A percentile compares a stretch with the other conserved stretches of the same genome.
Evolutionary conservation across 2,888 invertebrate species (phyloP).

Genomic region (Microctonus aethiopoides): DNA sequence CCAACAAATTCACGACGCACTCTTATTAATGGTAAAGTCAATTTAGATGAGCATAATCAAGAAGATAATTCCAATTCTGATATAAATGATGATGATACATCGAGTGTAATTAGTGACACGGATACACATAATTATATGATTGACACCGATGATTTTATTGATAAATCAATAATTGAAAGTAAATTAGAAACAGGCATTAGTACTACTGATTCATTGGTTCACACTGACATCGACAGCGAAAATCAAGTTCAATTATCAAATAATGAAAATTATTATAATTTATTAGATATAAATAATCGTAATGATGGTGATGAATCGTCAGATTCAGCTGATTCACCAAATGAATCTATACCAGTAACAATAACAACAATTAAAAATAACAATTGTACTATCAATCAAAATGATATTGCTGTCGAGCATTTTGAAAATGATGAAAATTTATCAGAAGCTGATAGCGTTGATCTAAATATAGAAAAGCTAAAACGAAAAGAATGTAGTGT

Average conservation of each 20-base stretch:
- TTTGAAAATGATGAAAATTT: background rate
- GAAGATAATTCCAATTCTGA: constrained; percentile 48
- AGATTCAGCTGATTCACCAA: constrained; percentile 40
- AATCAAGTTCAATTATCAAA: constrained; percentile 52
- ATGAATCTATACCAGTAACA: constrained; percentile 26
- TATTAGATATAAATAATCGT: constrained; percentile 34
- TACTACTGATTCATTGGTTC: background rate
- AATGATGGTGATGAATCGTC: constrained; percentile 40
- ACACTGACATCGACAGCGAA: constrained; percentile 37
- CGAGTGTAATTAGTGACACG: constrained; percentile 47
- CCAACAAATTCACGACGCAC: constrained; percentile 44
- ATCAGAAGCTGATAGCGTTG: background rate
- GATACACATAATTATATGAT: constrained; percentile 44
- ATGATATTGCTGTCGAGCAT: background rate
- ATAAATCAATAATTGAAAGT: constrained; percentile 52
- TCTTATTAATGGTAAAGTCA: constrained; percentile 50
- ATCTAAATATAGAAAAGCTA: background rate
- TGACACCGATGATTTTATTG: constrained; percentile 38
- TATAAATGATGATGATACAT: constrained; percentile 52
- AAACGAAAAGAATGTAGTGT: background rate
- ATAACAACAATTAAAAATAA: background rate
- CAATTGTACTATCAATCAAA: background rate
- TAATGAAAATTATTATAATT: constrained; percentile 43
- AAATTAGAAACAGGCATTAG: constrained; percentile 43
- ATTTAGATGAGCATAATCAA: constrained; percentile 35